Evolutionary conservation across 2,113 vertebrate species (phyloP).

Genomic region (Neomonachus schauinslandi): DNA sequence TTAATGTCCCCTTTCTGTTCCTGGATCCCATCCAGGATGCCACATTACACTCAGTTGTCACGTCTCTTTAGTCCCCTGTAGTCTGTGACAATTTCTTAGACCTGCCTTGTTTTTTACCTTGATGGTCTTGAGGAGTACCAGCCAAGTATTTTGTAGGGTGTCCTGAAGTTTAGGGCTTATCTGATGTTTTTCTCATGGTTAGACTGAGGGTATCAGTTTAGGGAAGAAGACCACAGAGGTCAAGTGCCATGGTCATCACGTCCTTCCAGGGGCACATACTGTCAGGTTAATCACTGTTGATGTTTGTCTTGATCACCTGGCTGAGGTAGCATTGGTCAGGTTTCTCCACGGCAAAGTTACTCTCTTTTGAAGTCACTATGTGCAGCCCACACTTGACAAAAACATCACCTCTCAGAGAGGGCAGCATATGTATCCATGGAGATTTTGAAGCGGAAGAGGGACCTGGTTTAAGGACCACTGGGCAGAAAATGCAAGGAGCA

Average conservation of each 20-base stretch:
- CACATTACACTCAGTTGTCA: not conserved
- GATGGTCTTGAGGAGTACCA: not conserved
- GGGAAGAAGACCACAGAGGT: not conserved
- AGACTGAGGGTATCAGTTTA: not conserved
- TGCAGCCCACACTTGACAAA: not conserved
- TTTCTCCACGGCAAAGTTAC: not conserved
- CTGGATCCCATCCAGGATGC: too few relatives aligned
- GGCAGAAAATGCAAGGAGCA: not conserved
- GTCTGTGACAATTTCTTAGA: not conserved
- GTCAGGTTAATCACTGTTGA: too few relatives aligned
- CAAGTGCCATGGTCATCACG: not conserved
- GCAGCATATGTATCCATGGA: not conserved
- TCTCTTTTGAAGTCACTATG: not conserved
- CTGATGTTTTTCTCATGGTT: not conserved
- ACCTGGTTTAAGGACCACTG: not conserved
- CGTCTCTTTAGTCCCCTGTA: not conserved
- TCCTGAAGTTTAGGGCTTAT: not conserved
- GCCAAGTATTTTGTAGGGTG: not conserved
- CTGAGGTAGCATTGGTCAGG: not conserved
- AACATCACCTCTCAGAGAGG: rapidly evolving
- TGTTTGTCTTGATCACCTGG: not conserved
- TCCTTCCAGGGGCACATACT: not conserved
- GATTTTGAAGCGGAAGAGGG: not conserved
- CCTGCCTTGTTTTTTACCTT: not conserved
- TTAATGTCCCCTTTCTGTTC: not conserved